Percentiles rank a stretch among this genome's conserved stretches.
These are phyloP conservation scores for Perithous albicinctus DNA, from an alignment of 2,888 invertebrate species.

Conservation along the genomic window DNA sequence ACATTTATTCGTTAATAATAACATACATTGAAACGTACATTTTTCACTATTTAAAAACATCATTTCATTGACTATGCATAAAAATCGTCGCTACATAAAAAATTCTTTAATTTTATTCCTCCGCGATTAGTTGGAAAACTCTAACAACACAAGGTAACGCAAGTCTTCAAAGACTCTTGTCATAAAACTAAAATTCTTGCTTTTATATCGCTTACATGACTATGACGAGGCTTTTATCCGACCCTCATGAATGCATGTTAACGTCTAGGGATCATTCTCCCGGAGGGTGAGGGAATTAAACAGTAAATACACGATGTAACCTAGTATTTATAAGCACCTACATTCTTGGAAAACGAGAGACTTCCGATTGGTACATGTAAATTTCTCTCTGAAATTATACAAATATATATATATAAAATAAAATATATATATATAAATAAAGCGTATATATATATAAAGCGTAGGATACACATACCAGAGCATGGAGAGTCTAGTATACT, in stretches of 20 bases:
- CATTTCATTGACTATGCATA: too few species aligned
- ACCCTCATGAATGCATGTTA: neutral
- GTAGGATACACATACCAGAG: slow-evolving; percentile 5
- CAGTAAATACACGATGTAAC: neutral
- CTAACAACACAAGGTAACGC: neutral
- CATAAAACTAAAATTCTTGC: neutral
- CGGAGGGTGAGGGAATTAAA: neutral
- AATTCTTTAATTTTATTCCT: too few species aligned
- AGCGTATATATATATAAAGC: neutral
- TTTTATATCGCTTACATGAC: neutral
- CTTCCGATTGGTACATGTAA: neutral
- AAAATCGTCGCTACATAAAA: too few species aligned
- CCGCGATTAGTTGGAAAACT: neutral
- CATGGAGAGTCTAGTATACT: slow-evolving; percentile 28
- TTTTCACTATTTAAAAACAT: too few species aligned
- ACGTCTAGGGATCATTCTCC: neutral
- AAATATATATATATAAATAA: too few species aligned
- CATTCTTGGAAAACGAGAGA: neutral
- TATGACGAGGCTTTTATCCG: neutral
- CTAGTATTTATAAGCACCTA: neutral
- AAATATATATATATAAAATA: too few species aligned
- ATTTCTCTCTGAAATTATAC: neutral
- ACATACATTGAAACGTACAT: too few species aligned
- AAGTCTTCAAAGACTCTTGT: neutral
- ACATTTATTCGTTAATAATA: too few species aligned